Evolutionary conservation across 2,888 invertebrate genomes (phyloP), one percentile per base, ranked within the genome.

Genomic region (Thumatha senex): DNA sequence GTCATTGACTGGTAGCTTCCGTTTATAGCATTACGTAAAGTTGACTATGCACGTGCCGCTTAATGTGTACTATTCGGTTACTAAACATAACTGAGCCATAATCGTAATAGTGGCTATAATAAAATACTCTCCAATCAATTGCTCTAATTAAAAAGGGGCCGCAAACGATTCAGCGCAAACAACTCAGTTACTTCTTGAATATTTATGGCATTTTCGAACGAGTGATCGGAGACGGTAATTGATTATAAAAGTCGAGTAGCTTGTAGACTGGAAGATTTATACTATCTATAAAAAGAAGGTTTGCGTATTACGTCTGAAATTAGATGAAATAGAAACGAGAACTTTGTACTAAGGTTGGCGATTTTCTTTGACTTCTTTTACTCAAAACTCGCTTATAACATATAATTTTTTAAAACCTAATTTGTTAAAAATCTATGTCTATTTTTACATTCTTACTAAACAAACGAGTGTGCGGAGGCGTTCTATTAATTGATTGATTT

Each of bases 171-270:
- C 64, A 67, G 72, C 68, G 72, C 78, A 80, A 79, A 82, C 76
- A 79, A 72, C 69, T 75, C 74, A 65, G 74, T 76, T 74, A 76
- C 74, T 78, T 72, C 71, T 78, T 74, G 80, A 79, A 82, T 83
- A 84, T 84, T 86, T 84, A 86, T 79, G 75, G 78, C 65, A 60
- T 72, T 70, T 69, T 62, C 68, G 68, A 76, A 68, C 77, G 81
- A 82, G 76, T 84, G 80, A 84, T 86, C 76, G 78, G 72, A 63
- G 78, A 78, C 76, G 66, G 81, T 85, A 86, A 88, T 87, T 84
- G 86, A 85, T 85, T 85, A 80, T 87, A 85, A 88, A 88, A 85
- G 86, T 87, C 86, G 67, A 75, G 70, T 65, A 76, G 79, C 76
- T 78, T 74, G 78, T 72, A 74, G 75, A 83, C 78, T 78, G 57